phyloP scores from a whole-genome alignment of 1,140 invertebrate genomes.

The Zaprionus africanus region DNA sequence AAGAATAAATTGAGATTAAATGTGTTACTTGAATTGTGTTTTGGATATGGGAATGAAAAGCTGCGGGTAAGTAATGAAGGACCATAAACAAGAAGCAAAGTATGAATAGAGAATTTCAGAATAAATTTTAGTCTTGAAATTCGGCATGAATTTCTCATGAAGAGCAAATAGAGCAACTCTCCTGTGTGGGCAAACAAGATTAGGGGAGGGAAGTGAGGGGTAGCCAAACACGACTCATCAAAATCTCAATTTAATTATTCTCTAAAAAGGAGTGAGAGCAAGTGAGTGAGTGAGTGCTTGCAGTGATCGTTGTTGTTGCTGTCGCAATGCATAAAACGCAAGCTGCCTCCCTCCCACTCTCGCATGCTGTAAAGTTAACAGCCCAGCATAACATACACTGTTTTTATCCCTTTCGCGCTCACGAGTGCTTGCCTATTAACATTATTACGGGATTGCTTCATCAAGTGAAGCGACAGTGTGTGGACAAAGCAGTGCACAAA shows the following conservation, averaged over 20 bases:
- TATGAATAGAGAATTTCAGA: not conserved
- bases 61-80: not conserved
- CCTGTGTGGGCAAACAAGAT: not conserved
- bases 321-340: not conserved
- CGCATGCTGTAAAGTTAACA: conserved; percentile 3
- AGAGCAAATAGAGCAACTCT: not conserved
- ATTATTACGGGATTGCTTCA: not conserved
- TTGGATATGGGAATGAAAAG: conserved; percentile 1
- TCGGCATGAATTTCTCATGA: not conserved
- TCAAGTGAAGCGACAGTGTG: not conserved
- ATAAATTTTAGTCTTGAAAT: not conserved
- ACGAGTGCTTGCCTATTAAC: not conserved
- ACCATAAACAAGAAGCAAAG: not conserved
- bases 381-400: not conserved
- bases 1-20: conserved; percentile 54
- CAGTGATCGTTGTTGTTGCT: not conserved
- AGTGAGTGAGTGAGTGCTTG: not conserved
- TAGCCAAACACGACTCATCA: not conserved
- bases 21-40: conserved; percentile 25
- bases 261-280: not conserved
- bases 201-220: not conserved
- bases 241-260: conserved; percentile 1
- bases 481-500: not conserved
- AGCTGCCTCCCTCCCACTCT: not conserved
- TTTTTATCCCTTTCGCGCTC: not conserved